A percentile compares a stretch with the other conserved stretches of the same genome.
phyloP scores from a whole-genome alignment of 2,888 invertebrate genomes.

The Lobophora halterata region DNA sequence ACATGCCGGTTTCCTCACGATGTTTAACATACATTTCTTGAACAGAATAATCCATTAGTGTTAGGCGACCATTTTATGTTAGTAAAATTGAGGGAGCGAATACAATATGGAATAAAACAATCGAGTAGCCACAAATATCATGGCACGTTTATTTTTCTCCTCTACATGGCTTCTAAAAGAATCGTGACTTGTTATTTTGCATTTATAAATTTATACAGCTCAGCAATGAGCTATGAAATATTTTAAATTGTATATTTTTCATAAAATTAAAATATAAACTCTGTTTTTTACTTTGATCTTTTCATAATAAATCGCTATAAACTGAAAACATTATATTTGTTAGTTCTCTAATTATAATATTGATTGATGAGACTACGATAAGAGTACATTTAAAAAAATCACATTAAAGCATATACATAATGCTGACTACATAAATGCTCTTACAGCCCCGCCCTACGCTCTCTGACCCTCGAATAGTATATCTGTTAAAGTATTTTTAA shows the following conservation, averaged over 20 bases:
- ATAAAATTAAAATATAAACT: conserved; percentile 80
- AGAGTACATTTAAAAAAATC: conserved; percentile 81
- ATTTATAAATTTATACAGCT: conserved; percentile 74
- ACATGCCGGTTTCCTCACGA: no score
- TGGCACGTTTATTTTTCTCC: conserved; percentile 82
- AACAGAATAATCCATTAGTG: no score
- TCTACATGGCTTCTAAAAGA: conserved; percentile 82
- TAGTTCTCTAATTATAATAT: conserved; percentile 77
- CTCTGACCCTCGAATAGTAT: conserved; percentile 28
- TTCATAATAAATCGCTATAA: conserved; percentile 57
- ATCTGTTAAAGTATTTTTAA: conserved; percentile 51
- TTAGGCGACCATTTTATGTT: no score
- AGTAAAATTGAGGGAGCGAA: conserved; percentile 1
- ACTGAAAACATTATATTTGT: conserved; percentile 77
- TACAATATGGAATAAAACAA: conserved; percentile 63
- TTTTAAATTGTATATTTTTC: conserved; percentile 77
- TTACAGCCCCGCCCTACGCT: conserved; percentile 65
- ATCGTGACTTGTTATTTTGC: conserved; percentile 81
- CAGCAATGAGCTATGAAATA: conserved; percentile 72
- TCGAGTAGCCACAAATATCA: conserved; percentile 77
- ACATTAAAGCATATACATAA: conserved; percentile 82
- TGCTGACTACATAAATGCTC: conserved; percentile 79
- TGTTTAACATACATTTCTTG: no score
- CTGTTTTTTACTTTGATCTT: conserved; percentile 77
- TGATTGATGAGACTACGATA: conserved; percentile 79